These are phyloP conservation scores for Alosa sapidissima DNA, from an alignment of 2,797 vertebrate species.

Conservation along the genomic window DNA sequence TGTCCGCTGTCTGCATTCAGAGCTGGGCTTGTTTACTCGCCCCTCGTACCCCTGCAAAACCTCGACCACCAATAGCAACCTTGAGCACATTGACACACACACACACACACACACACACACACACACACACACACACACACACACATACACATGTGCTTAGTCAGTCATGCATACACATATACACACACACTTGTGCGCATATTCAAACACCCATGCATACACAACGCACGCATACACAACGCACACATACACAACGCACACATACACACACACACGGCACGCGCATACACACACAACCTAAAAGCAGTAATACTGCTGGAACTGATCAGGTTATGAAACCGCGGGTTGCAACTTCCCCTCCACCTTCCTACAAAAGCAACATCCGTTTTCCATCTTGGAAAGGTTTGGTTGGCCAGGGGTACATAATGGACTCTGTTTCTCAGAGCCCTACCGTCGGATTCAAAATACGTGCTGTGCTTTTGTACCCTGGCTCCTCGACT, in stretches of 20 bases:
- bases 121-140: conserved; percentile 44
- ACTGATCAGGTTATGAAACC: conserved; percentile 61
- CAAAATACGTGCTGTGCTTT: conserved; percentile 46
- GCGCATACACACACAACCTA: conserved; percentile 43
- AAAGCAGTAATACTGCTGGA: conserved; percentile 55
- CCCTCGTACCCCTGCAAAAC: conserved; percentile 53
- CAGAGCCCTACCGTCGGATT: conserved; percentile 9
- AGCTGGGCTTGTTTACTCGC: conserved; percentile 65
- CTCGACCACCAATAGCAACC: conserved; percentile 36
- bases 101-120: conserved; percentile 45
- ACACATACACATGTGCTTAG: conserved; percentile 45
- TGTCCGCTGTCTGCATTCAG: conserved; percentile 55
- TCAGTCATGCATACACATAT: conserved; percentile 42
- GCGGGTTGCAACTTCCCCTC: conserved; percentile 59
- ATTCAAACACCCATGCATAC: conserved; percentile 6
- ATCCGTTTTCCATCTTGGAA: conserved; percentile 69
- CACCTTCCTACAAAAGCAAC: conserved; percentile 58
- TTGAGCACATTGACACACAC: conserved; percentile 36
- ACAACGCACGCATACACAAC: conserved; percentile 43
- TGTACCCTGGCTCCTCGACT: conserved; percentile 34
- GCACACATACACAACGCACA: conserved; percentile 45
- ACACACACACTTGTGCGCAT: conserved; percentile 37
- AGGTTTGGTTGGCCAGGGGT: conserved; percentile 62
- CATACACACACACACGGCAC: conserved; percentile 49
- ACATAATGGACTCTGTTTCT: conserved; percentile 50